phyloP scores from a whole-genome alignment of 1,140 invertebrate genomes.

The Bombus turneri region DNA sequence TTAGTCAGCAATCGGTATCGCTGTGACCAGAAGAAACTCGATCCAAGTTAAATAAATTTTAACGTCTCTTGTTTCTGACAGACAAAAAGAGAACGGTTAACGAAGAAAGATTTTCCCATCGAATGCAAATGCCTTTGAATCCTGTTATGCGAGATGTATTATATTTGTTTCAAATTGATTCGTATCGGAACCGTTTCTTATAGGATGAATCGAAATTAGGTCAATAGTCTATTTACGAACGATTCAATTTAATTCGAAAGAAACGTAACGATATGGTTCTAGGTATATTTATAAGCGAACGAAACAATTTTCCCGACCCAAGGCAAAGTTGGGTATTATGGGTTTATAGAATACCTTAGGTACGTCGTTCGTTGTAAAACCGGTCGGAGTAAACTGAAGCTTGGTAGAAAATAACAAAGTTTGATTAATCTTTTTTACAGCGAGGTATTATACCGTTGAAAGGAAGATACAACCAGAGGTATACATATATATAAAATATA shows the following conservation, averaged over 20 bases:
- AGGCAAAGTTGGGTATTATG: neutral
- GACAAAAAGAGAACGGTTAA: neutral
- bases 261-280: neutral
- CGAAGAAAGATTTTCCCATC: neutral
- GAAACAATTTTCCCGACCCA: neutral
- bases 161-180: neutral
- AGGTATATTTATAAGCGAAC: neutral
- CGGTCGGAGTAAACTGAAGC: neutral
- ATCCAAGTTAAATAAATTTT: neutral
- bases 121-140: neutral
- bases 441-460: neutral
- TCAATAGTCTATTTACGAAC: neutral
- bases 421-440: neutral
- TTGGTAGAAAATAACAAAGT: neutral
- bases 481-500: neutral
- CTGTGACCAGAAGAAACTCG: neutral
- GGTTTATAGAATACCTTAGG: neutral
- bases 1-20: no score
- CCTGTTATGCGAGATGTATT: neutral
- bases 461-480: neutral
- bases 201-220: neutral
- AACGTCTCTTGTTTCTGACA: no score
- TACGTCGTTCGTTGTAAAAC: neutral
- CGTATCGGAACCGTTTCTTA: neutral
- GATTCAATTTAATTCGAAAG: neutral